A percentile compares a stretch with the other conserved stretches of the same genome.
These are phyloP conservation scores for Spermophilus dauricus DNA, from an alignment of 2,113 vertebrate species.

Conservation along the genomic window DNA sequence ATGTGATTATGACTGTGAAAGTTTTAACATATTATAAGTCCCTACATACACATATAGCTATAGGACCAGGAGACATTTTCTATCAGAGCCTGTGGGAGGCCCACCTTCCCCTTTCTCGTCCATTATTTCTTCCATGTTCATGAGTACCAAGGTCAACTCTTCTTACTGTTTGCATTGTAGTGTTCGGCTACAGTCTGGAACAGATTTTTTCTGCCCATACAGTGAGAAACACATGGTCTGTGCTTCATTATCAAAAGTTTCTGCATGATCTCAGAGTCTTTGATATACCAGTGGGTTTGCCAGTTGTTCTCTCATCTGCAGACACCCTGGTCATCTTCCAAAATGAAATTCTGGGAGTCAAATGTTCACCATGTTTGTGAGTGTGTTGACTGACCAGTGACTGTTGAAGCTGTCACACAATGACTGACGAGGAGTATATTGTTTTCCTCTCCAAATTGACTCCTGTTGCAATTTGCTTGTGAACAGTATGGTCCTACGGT, in stretches of 20 bases:
- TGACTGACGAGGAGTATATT: background rate
- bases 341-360: slow-evolving; percentile 23
- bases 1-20: background rate
- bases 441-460: background rate
- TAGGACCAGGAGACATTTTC: background rate
- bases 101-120: background rate
- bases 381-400: slow-evolving; percentile 61
- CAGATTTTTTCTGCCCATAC: slow-evolving; percentile 48
- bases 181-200: background rate
- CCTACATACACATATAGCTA: background rate
- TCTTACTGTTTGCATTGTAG: background rate
- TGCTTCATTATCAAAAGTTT: slow-evolving; percentile 28
- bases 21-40: background rate
- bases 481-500: background rate
- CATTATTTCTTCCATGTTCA: slow-evolving; percentile 9
- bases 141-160: background rate
- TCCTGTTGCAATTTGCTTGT: background rate
- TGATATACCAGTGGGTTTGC: slow-evolving; percentile 19
- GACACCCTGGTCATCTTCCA: slow-evolving; percentile 60
- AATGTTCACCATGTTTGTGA: slow-evolving; percentile 20
- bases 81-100: background rate
- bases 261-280: background rate
- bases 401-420: background rate
- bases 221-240: slow-evolving; percentile 65
- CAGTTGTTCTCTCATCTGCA: slow-evolving; percentile 21